Conservation (phyloP, 1,140 invertebrate species). For the Tetraneura akinire region DNA sequence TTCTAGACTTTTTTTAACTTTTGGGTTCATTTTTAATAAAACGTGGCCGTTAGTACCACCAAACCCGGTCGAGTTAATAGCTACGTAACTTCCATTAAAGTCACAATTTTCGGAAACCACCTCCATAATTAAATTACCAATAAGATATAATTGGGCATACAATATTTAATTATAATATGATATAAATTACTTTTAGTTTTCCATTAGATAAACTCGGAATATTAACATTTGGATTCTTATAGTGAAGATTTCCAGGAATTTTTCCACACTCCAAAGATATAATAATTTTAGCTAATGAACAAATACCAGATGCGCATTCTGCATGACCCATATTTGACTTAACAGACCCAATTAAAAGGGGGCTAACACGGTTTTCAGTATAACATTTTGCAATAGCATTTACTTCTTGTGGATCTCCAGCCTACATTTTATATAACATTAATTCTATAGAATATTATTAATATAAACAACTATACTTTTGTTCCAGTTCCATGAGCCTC, state of each 20-base stretch:
- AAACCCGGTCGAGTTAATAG: conserved; percentile 95
- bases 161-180: background rate
- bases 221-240: conserved; percentile 79
- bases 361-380: conserved; percentile 70
- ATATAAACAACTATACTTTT: conserved; percentile 63
- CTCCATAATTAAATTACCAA: conserved; percentile 59
- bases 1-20: too few species aligned
- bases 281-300: conserved; percentile 84
- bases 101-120: conserved; percentile 81
- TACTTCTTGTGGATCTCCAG: conserved; percentile 95
- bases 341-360: conserved; percentile 89
- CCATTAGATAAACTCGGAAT: conserved; percentile 87
- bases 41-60: conserved; percentile 95
- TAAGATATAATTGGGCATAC: background rate
- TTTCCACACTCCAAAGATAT: conserved; percentile 85
- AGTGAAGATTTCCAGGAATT: conserved; percentile 91
- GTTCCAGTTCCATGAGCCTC: conserved; percentile 99
- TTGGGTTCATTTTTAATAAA: conserved; percentile 77
- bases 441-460: too few species aligned
- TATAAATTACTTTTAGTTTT: too few species aligned
- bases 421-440: too few species aligned
- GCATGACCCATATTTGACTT: conserved; percentile 99
- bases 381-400: conserved; percentile 92
- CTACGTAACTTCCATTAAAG: too few species aligned
- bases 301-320: conserved; percentile 89